Base-by-base conservation (phyloP, 2,797 vertebrate species). In the Pseudomugil tenellus region DNA sequence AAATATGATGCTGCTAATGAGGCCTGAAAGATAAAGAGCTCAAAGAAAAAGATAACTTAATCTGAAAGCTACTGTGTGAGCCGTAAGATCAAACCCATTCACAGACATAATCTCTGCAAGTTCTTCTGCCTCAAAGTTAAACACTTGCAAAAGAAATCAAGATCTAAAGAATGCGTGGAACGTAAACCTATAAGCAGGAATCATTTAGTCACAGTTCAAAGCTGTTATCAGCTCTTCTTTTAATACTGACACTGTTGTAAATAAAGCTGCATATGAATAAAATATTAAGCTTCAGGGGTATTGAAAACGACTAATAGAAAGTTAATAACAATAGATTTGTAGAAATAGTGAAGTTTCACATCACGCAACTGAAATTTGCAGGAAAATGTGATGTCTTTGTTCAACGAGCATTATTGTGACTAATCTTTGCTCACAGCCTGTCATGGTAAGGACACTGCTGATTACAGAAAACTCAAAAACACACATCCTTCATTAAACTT, bases 11-110 rank as follows among this genome's bases (percentile, higher is more conserved):
- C 70, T 64, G 72, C 76, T 90, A 87, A 91, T 80, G 85, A 89
- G 81, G 71, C 75, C 76, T 69, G 68, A 78, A 66, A 81, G 89
- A 92, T 92, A 91, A 87, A 80, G 74, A 76, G 62, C 70, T 79
- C 66, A 65, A 75, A 71, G 63, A 62, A 29, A 51, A 52, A 87
- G 92, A 93, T 93, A 91, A 11, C 83, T 88, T 93, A 93, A 94
- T 94, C 92, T 80, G 58, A 35, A 59, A 35, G 86, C 94, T 94
- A 91, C 93, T 85, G 91, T 84, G 76, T 37, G 74, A 88, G 76
- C 66, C 77, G 61, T 43, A 69, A 83, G 73, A 84, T 84, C 78
- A 90, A 89, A 91, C 76, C 66, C 57, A 72, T 52, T 67, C 48
- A 63, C 34, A 41, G 13, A 53, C 53, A 75, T n/a, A 80, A 67